Evolutionary conservation across 2,113 vertebrate genomes (phyloP), one percentile per base, ranked within the genome.

Genomic region (Vidua chalybeata): DNA sequence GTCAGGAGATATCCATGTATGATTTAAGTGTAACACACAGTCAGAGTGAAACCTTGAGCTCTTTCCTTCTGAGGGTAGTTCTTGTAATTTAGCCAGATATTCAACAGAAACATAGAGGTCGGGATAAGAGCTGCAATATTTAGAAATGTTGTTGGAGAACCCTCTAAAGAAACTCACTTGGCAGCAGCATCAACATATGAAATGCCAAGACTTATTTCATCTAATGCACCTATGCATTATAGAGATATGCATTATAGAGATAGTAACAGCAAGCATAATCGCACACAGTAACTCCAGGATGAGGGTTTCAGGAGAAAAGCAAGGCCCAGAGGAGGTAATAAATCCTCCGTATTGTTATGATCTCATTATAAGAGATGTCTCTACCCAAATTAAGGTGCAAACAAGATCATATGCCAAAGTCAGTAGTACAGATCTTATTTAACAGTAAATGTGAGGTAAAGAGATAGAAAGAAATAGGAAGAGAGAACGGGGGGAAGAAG

Each of bases 131-230:
- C 21, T 51, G 6, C 22, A 76, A 49, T 45, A 51, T 51, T 62
- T 77, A 21, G 63, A 84, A 87, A 59, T 46, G 9, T 55, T 89
- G 11, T 72, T 73, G 21, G 49, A 90, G 45, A 87, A 46, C 3
- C n/a, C 55, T 68, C 64, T 73, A 61, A 27, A 58, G 20, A 48
- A 72, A 59, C 11, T 90, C 1, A 1, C 15, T 87, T 92, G 64
- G 83, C 91, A 90, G 22, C 45, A 94, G 16, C 18, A 58, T 2
- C 74, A 90, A 37, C 45, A 64, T 35, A 37, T 46, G 39, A 26
- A 51, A n/a, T 64, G 59, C 83, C 83, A 96, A 84, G 64, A 52
- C 74, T 94, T 87, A 84, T 52, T 67, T 95, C 78, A 90, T 64
- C 83, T 95, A 87, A 90, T 90, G 64, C 39, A 68, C 78, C 86